A percentile compares a stretch with the other conserved stretches of the same genome.
Evolutionary conservation across 2,797 vertebrate genomes (phyloP).

Genomic region (Buphagus erythrorhynchus): DNA sequence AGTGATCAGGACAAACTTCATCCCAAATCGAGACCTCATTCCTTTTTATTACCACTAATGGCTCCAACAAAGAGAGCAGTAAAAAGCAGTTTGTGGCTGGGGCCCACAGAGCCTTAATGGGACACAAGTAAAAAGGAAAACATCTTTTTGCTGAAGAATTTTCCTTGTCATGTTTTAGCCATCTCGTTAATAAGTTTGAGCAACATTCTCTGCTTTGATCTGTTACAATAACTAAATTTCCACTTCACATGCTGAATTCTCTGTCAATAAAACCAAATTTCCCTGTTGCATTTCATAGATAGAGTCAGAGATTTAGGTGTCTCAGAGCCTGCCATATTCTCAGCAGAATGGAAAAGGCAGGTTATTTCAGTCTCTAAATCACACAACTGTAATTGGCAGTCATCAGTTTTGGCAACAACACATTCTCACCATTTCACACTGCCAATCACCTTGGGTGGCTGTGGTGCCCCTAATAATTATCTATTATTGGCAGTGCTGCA

Average conservation of each 20-base stretch:
- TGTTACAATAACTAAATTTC: background rate
- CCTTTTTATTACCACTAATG: background rate
- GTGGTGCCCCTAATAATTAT: constrained; percentile 63
- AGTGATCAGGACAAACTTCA: background rate
- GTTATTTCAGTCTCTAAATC: constrained; percentile 26
- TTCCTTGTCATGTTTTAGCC: background rate
- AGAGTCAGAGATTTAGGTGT: background rate
- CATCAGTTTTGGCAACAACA: constrained; percentile 50
- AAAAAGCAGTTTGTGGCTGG: background rate
- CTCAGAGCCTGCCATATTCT: background rate
- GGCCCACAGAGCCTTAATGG: background rate
- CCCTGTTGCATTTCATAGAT: background rate
- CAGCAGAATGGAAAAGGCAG: background rate
- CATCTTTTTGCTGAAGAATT: background rate
- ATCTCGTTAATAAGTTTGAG: background rate
- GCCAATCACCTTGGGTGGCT: constrained; percentile 66
- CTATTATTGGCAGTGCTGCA: constrained; percentile 45
- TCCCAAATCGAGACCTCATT: background rate
- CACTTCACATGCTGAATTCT: background rate
- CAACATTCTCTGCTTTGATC: background rate
- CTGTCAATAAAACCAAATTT: background rate
- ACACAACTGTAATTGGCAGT: constrained; percentile 51
- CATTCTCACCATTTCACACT: constrained; percentile 46
- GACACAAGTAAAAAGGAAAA: background rate
- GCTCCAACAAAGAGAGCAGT: background rate